Base-by-base conservation (phyloP, 2,797 vertebrate genomes). In the Synanceia verrucosa region DNA sequence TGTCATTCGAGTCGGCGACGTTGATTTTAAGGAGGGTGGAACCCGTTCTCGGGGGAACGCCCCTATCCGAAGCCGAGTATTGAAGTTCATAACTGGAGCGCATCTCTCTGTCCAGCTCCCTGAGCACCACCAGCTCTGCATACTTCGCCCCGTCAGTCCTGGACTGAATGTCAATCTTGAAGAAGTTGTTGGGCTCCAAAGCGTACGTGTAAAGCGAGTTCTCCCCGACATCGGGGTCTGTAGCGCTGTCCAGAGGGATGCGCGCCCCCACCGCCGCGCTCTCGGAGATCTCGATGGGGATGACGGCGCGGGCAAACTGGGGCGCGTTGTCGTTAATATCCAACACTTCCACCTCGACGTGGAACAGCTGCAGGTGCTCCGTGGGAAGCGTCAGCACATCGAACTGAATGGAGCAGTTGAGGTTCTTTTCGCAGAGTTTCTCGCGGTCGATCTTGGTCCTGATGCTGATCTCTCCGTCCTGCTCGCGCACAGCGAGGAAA, bases 271-370 rank as follows among this genome's bases (percentile, higher is more conserved):
- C 95, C 0, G 97, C 94, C 0, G 97, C 96, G 4, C 97, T 99
- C 88, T 99, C 97, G 0, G 97, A 99, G 56, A 99, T 97, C 78
- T 99, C 98, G 0, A 99, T 95, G 2, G 97, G 97, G 43, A 99
- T 96, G 48, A 98, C 87, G 13, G 96, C 73, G 63, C 97, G 93
- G 52, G 97, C 94, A 68, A 99, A 99, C 84, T 96, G 97, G 1
- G 98, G 98, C 1, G 97, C 93, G 88, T 99, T 97, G 83, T 99
- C 98, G 43, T 99, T 99, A 62, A 99, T 97, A 83, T 99, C 98
- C 92, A 99, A 51, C 83, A 99, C 96, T 71, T 99, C 97, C 23
- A 99, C 96, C 73, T 98, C 96, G 7, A 99, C 93, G 31, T 98
- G 98, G 73, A 99, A 98, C 10, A 98, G 94, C 91, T 98, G 97